Conservation (phyloP, 2,888 invertebrate genomes). For the Pachydiplax longipennis region DNA sequence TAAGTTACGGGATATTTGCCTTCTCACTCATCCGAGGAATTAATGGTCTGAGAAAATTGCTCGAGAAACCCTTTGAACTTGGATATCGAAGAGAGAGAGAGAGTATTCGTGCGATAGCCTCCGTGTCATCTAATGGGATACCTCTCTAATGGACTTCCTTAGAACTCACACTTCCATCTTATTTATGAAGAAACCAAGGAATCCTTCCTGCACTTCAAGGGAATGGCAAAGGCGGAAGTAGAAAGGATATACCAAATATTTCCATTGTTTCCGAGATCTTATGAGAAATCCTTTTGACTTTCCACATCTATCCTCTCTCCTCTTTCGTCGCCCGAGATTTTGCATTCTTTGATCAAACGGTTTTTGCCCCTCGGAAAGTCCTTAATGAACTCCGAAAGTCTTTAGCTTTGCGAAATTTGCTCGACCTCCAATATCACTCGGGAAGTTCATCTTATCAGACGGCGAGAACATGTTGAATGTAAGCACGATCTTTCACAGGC, state of each 20-base stretch:
- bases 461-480: neutral
- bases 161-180: neutral
- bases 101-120: neutral
- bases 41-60: no score
- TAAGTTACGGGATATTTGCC: no score
- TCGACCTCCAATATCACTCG: neutral
- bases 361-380: neutral
- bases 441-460: neutral
- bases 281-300: neutral
- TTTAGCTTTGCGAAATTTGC: neutral
- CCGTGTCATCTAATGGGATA: neutral
- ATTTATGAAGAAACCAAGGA: neutral
- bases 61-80: no score
- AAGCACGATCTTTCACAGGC: neutral
- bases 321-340: neutral
- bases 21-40: no score
- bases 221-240: no score
- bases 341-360: neutral
- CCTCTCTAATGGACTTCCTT: neutral
- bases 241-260: neutral
- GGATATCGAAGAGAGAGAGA: no score
- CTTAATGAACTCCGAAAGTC: neutral
- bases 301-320: neutral
- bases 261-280: neutral
- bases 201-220: neutral